phyloP scores from a whole-genome alignment of 2,797 vertebrate species.

The Eurystomus glaucurus region DNA sequence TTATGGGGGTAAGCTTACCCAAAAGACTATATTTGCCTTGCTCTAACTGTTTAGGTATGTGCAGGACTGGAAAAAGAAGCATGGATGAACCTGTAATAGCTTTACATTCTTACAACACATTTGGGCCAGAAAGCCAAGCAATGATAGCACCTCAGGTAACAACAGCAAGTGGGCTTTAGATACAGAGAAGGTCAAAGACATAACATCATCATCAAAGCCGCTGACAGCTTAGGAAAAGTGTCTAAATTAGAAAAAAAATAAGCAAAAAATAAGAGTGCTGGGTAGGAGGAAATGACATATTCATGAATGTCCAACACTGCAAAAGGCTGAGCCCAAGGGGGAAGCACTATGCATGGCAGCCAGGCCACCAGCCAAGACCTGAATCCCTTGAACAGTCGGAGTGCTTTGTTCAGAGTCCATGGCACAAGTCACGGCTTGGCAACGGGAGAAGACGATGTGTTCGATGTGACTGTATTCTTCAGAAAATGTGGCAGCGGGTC shows the following conservation, averaged over 20 bases:
- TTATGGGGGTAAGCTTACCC: not conserved
- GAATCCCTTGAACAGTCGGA: not conserved
- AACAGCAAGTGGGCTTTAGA: not conserved
- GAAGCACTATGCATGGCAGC: accelerated
- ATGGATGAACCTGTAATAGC: not conserved
- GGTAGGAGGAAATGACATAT: not conserved
- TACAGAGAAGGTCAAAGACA: not conserved
- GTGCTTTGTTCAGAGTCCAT: not conserved
- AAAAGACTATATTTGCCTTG: not conserved
- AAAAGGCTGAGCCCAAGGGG: not conserved
- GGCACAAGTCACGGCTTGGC: not conserved
- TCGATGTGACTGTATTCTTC: not conserved
- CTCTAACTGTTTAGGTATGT: not conserved
- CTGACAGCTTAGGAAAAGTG: not conserved
- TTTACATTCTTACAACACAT: not conserved
- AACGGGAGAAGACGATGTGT: not conserved
- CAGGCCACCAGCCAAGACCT: not conserved
- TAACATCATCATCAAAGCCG: not conserved
- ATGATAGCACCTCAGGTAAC: not conserved
- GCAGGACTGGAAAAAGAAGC: not conserved
- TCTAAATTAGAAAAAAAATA: not conserved
- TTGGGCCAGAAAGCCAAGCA: not conserved
- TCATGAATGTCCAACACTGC: not conserved
- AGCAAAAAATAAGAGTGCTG: not conserved
- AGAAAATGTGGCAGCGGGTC: not conserved